phyloP scores from a whole-genome alignment of 2,797 vertebrate genomes.

The Sebastiscus tertius region DNA sequence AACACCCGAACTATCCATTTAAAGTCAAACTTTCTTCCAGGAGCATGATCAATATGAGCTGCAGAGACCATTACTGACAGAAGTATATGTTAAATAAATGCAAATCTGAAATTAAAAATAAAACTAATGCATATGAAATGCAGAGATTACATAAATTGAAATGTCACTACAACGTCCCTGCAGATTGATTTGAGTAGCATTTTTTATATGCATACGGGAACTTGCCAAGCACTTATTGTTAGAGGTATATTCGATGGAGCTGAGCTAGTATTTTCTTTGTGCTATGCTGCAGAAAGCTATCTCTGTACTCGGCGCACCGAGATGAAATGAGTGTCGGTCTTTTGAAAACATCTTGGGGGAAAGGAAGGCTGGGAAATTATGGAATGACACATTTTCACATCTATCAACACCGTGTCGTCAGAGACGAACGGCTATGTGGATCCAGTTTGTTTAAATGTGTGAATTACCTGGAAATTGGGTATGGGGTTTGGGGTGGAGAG shows the following conservation, averaged over 20 bases:
- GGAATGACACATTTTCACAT: background rate
- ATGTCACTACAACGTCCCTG: background rate
- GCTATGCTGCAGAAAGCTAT: background rate
- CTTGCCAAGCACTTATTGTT: background rate
- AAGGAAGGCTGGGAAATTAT: background rate
- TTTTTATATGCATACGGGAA: background rate
- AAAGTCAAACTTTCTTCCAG: background rate
- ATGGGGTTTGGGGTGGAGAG: conserved; percentile 94
- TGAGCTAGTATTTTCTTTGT: background rate
- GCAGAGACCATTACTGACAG: background rate
- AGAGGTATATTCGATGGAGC: background rate
- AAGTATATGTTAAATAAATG: background rate
- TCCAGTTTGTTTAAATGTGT: background rate
- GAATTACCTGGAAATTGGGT: conserved; percentile 92
- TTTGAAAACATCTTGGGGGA: background rate
- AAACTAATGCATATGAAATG: background rate
- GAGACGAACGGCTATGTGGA: background rate
- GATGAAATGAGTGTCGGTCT: conserved; percentile 7
- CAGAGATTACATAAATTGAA: background rate
- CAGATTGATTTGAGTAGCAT: background rate
- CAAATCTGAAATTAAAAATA: background rate
- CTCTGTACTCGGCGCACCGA: background rate
- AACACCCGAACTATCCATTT: too few species aligned
- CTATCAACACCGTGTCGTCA: background rate
- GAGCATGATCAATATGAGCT: background rate